Evolutionary conservation across 2,113 vertebrate genomes (phyloP).

Genomic region (Larimichthys crocea): DNA sequence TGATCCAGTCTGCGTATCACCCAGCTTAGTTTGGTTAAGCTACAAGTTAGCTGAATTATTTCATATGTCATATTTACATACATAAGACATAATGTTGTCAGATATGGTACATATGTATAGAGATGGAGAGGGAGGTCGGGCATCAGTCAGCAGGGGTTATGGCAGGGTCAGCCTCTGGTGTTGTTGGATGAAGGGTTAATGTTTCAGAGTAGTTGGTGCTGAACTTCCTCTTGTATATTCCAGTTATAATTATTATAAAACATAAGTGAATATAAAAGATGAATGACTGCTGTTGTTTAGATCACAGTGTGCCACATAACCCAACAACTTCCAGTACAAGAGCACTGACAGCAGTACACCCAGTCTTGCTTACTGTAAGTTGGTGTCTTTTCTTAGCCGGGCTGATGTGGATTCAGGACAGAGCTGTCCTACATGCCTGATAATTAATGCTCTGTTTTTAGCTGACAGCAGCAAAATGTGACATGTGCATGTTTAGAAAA

Average conservation of each 20-base stretch:
- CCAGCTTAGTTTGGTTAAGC: not conserved
- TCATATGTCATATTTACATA: no score
- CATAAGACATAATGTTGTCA: not conserved
- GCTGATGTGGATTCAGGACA: not conserved
- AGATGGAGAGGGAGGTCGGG: no score
- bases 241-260: not conserved
- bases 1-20: not conserved
- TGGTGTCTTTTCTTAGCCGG: not conserved
- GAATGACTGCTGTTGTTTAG: not conserved
- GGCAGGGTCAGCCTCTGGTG: not conserved
- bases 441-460: constrained; percentile 14
- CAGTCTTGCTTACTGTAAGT: no score
- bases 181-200: not conserved
- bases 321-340: not conserved
- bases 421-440: not conserved
- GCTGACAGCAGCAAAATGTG: constrained; percentile 39
- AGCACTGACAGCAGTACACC: no score
- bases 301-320: not conserved
- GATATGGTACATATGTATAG: not conserved
- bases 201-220: not conserved
- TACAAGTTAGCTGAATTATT: no score
- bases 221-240: not conserved
- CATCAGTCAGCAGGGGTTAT: no score
- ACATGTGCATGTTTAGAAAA: constrained; percentile 44
- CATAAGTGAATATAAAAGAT: not conserved